Evolutionary conservation across 35 echinoderm and acorn worm species (phyloP), one percentile per base, ranked within the genome.

Genomic region (Strongylocentrotus purpuratus): DNA sequence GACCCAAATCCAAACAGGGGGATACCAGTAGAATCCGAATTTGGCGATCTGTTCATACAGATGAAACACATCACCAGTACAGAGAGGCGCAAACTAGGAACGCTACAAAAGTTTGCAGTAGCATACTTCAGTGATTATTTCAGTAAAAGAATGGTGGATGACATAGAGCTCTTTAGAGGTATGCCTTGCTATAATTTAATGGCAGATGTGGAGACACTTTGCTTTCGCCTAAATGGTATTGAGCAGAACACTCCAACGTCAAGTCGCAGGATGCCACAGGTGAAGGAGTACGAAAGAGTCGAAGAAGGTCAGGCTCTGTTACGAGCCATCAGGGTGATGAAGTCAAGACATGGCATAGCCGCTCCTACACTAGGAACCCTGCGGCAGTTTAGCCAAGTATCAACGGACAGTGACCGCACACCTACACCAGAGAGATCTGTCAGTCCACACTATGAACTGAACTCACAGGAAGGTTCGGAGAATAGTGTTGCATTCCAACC

Each of bases 181-280:
- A 33, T 33, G 33, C 87, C 87, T 89, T 20, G 87, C 87, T 89
- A 45, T 31, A 89, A 33, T 89, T 46, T 89, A 4, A 89, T 89
- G 87, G 15, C 33, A 17, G 87, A 89, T 35, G 15, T 89, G 32
- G 87, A 33, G 32, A 20, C 5, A 25, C 87, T 89, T 22, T 45
- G 87, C 87, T 89, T 89, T 28, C 14, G 2, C 33, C 33, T 89
- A 4, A 33, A 45, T 46, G 45, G 45, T 20, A 89, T 46, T 4
- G 87, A 89, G 87, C 32, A 89, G 20, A 6, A 89, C 33, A 89
- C 87, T 45, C 87, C 87, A 89, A 89, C 87, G 5, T 89, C 87
- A 33, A 89, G 25, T 33, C 87, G 87, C 12, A 33, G 87, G 14
- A 89, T 89, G 87, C 87, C 87, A 9, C 12, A 35, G 1, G 31